Evolutionary conservation across 1,140 invertebrate genomes (phyloP), one percentile per base, ranked within the genome.

Genomic region (Diachasmimorpha longicaudata): DNA sequence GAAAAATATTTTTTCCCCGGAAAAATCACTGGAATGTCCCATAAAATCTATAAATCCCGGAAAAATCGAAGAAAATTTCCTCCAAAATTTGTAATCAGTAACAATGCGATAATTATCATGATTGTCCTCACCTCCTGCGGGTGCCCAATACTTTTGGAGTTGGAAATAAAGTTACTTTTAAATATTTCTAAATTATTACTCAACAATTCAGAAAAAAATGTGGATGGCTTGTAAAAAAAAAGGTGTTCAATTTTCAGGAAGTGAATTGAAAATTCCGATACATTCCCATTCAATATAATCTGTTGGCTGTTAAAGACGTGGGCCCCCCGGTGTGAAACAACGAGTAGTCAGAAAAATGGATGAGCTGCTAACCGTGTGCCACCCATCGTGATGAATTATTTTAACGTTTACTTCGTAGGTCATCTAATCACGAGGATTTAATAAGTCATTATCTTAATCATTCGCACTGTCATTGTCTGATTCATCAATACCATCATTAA

Each of bases 311-410:
- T 23, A 19, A 63, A 25, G 19, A 19, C 23, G 11, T n/a, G 58
- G 58, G 23, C 88, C 87, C 88, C 88, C 88, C 81, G 85, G 82
- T 82, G 88, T 72, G 87, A 86, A 85, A 87, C 85, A 88, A 89
- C 87, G 86, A 88, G 85, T 86, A 88, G 87, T 85, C 86, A 88
- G 85, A 89, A 89, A 89, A 89, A 89, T 89, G 83, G 86, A 89
- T 88, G 85, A 85, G 86, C 87, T 88, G 87, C 87, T 88, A 89
- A 88, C 81, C 84, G 81, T n/a, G 14, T 82, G 84, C 88, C 88
- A 88, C 87, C 87, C 87, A 88, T 86, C 86, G 88, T 82, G 88
- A 78, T 76, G 70, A 68, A 82, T 75, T 72, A 85, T 85, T 81
- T 85, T 42, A 79, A 72, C 75, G 79, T 82, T 83, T 83, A 66